Conservation (phyloP, 2,888 invertebrate species). For the Aphidius colemani region DNA sequence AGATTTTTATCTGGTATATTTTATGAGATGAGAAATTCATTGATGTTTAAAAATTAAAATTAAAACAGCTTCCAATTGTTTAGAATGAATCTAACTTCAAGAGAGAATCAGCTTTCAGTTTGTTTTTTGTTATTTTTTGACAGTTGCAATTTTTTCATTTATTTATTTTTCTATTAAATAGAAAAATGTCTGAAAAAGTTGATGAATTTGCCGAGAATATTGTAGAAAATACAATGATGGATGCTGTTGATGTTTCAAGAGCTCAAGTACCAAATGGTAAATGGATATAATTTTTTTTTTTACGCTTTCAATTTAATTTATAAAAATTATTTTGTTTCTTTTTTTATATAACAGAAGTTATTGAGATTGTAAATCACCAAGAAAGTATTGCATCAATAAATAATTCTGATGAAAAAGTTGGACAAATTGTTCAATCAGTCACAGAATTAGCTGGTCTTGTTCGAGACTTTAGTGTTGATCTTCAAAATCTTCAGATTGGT, state of each 20-base stretch:
- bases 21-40: too few species aligned
- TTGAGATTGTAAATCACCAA: neutral
- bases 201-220: slow-evolving; percentile 42
- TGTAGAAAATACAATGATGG: slow-evolving; percentile 41
- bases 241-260: slow-evolving; percentile 40
- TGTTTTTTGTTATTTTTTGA: too few species aligned
- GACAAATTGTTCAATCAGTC: slow-evolving; percentile 3
- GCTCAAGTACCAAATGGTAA: slow-evolving; percentile 12
- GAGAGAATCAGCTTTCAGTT: slow-evolving; percentile 5
- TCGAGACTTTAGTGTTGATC: slow-evolving; percentile 30
- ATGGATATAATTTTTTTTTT: neutral
- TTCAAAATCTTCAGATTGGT: slow-evolving; percentile 45
- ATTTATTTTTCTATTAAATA: neutral
- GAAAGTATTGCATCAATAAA: neutral
- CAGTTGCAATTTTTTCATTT: slow-evolving; percentile 1
- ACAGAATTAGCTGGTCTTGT: slow-evolving; percentile 17
- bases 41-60: neutral
- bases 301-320: neutral
- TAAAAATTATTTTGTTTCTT: neutral
- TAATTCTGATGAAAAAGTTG: neutral
- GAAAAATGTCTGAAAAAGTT: slow-evolving; percentile 34
- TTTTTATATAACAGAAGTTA: neutral
- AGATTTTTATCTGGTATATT: too few species aligned
- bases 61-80: slow-evolving; percentile 5
- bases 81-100: slow-evolving; percentile 1